A percentile compares a stretch with the other conserved stretches of the same genome.
These are phyloP conservation scores for Diogma glabrata DNA, from an alignment of 2,888 invertebrate species.

Conservation along the genomic window DNA sequence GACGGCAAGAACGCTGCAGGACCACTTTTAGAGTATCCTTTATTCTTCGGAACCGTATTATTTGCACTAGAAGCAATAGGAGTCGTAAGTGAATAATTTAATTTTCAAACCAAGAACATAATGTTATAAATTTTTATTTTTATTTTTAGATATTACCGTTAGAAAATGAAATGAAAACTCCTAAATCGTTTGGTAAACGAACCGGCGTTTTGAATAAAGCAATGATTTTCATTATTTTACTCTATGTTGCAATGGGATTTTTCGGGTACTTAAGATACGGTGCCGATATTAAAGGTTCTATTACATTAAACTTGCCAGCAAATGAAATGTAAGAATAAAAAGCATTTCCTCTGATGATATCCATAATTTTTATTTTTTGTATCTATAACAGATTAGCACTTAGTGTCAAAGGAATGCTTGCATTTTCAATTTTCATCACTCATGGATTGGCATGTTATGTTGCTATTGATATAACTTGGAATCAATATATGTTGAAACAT, in stretches of 20 bases:
- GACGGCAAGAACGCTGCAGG: constrained; percentile 53
- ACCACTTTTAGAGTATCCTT: constrained; percentile 57
- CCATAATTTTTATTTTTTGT: constrained; percentile 20
- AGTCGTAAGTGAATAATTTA: constrained; percentile 50
- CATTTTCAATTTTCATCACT: constrained; percentile 77
- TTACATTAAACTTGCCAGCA: constrained; percentile 73
- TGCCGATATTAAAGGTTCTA: constrained; percentile 54
- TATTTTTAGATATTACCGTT: constrained; percentile 67
- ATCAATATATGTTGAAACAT: constrained; percentile 52
- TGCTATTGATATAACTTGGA: constrained; percentile 88
- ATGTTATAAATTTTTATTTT: constrained; percentile 2
- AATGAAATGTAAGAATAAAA: constrained; percentile 47
- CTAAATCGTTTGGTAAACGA: constrained; percentile 63
- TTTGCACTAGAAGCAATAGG: constrained; percentile 94
- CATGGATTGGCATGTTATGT: constrained; percentile 94
- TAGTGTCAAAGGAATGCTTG: constrained; percentile 59
- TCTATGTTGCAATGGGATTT: constrained; percentile 84
- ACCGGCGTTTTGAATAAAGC: constrained; percentile 76
- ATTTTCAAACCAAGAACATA: background rate
- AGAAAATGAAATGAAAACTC: constrained; percentile 89
- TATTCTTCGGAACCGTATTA: constrained; percentile 92
- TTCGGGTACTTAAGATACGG: constrained; percentile 88
- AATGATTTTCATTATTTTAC: constrained; percentile 66
- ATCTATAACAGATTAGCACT: constrained; percentile 55
- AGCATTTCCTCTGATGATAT: background rate